Conservation (phyloP, 35 echinoderm and acorn worm species). For the Hemicentrotus pulcherrimus region DNA sequence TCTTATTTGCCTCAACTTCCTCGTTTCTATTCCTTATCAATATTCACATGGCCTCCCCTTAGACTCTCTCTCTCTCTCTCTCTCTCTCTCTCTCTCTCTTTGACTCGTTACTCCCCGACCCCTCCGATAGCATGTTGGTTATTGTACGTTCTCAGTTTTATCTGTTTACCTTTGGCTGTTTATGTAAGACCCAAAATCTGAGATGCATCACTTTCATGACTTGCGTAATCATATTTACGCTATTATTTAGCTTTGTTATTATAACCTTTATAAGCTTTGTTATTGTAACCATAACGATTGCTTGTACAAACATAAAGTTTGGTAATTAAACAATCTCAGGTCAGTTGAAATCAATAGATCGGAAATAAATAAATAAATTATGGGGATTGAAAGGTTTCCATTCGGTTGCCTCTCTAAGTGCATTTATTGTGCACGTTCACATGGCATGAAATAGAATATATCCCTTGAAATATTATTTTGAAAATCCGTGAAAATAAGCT, state of each 20-base stretch:
- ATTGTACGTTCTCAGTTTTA: too few species aligned
- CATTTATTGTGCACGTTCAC: neutral
- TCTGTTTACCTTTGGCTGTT: too few species aligned
- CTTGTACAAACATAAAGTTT: neutral
- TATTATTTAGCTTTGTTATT: neutral
- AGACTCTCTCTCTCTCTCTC: neutral
- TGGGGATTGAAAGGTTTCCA: neutral
- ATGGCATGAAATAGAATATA: neutral
- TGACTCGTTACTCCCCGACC: neutral
- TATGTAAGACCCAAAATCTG: too few species aligned
- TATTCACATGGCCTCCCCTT: too few species aligned
- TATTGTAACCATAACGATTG: neutral
- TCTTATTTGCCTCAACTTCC: too few species aligned
- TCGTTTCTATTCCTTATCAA: too few species aligned
- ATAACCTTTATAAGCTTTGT: neutral
- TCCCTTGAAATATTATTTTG: neutral
- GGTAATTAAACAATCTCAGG: neutral
- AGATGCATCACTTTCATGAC: too few species aligned
- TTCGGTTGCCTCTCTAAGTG: neutral
- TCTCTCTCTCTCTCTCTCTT: neutral
- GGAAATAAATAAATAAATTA: neutral
- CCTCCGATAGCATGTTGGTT: neutral
- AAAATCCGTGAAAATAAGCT: neutral
- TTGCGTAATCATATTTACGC: too few species aligned
- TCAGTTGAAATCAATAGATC: neutral